Conservation (phyloP, 2,113 vertebrate genomes). For the Tretioscincus oriximinensis region DNA sequence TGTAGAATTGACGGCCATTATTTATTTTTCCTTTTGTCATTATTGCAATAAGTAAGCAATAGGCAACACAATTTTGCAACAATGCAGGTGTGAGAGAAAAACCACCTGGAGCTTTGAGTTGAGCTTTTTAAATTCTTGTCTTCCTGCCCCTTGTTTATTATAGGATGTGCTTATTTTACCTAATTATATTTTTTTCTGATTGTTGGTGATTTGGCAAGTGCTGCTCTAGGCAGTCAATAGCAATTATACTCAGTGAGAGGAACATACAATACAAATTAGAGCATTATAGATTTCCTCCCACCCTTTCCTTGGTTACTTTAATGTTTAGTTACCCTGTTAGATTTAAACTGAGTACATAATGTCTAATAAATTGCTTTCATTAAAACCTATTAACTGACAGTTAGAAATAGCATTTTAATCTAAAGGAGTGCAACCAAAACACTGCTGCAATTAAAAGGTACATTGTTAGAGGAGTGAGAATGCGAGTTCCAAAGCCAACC, state of each 20-base stretch:
- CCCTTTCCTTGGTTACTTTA: slow-evolving; percentile 65
- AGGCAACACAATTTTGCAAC: neutral
- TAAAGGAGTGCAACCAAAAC: slow-evolving; percentile 64
- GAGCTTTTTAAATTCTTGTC: slow-evolving; percentile 8
- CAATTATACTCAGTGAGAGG: slow-evolving; percentile 78
- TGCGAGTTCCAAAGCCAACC: slow-evolving; percentile 51
- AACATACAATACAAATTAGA: slow-evolving; percentile 80
- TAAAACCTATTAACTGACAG: slow-evolving; percentile 75
- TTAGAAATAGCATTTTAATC: slow-evolving; percentile 71
- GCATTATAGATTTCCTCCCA: slow-evolving; percentile 71
- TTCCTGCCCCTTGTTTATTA: slow-evolving; percentile 28
- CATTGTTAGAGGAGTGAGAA: slow-evolving; percentile 54
- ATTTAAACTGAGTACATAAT: slow-evolving; percentile 75
- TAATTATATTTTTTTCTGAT: slow-evolving; percentile 68
- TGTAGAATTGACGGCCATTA: neutral
- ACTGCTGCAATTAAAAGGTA: slow-evolving; percentile 66
- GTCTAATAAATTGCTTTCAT: slow-evolving; percentile 76
- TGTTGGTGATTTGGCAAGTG: slow-evolving; percentile 71
- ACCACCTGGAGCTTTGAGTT: neutral
- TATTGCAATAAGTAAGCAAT: neutral
- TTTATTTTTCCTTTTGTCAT: slow-evolving; percentile 3
- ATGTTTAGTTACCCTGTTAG: slow-evolving; percentile 78
- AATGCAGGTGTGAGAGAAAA: neutral
- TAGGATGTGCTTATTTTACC: slow-evolving; percentile 56
- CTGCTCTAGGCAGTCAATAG: slow-evolving; percentile 77